These are phyloP conservation scores for Balearica regulorum DNA, from an alignment of 2,797 vertebrate species.

Conservation along the genomic window DNA sequence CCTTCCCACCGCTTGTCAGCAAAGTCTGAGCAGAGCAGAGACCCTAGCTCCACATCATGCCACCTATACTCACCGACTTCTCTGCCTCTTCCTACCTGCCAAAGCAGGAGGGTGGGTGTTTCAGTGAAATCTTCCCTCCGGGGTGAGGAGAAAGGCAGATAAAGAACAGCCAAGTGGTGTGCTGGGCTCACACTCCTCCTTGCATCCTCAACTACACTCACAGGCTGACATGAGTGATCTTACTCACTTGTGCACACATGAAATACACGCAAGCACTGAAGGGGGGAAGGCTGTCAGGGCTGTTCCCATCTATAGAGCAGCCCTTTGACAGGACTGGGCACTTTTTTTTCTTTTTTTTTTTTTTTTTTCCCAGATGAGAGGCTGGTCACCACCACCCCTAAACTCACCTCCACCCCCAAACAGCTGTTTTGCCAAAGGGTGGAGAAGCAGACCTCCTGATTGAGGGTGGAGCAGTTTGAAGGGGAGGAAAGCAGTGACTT, in stretches of 20 bases:
- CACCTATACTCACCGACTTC: background rate
- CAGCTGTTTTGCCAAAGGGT: conserved; percentile 66
- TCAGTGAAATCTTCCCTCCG: background rate
- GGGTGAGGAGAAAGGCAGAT: background rate
- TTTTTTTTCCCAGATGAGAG: background rate
- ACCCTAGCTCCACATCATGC: background rate
- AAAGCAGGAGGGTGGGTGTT: background rate
- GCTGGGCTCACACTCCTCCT: background rate
- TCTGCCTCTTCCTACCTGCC: background rate
- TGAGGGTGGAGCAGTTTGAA: conserved; percentile 54
- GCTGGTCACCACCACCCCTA: background rate
- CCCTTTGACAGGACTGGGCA: background rate
- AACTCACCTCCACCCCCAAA: conserved; percentile 45
- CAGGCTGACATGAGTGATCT: background rate
- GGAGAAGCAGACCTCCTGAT: conserved; percentile 29
- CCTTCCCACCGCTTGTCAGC: background rate
- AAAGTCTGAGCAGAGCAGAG: background rate
- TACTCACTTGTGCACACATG: background rate
- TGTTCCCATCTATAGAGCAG: background rate
- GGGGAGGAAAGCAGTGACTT: conserved; percentile 52
- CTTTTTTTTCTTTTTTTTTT: background rate
- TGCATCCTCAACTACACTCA: background rate
- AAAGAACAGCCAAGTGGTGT: background rate
- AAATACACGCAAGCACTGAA: background rate
- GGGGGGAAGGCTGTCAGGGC: background rate